Base-by-base conservation (phyloP, 2,888 invertebrate genomes). In the Scaptomyza reducta region DNA sequence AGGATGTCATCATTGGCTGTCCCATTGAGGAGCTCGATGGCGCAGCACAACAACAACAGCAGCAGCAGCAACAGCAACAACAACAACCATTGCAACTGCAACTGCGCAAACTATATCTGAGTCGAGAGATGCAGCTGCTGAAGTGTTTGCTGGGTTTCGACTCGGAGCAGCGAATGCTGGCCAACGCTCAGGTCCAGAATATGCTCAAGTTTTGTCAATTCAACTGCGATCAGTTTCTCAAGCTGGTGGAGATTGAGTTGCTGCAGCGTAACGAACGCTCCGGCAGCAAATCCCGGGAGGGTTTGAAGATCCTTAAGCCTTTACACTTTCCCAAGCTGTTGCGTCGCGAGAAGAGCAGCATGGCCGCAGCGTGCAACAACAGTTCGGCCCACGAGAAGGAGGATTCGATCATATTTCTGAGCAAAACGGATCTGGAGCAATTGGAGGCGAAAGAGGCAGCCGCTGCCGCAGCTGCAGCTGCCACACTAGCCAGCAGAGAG, bases 371-470 rank as follows among this genome's bases (percentile, higher is more conserved):
- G 11, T 13, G 53, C 18, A 65, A 64, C 31, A 65, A 64, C 22
- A 46, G 63, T 61, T 72, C 81, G 25, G 92, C 91, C 0, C 92
- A 94, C 66, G 94, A 94, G 80, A 94, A 94, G 44, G 94, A 94
- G 88, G 94, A 94, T 47, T 94, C 94, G 0, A 94, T 94, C n/a
- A 94, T 94, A 91, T 94, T 94, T 90, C 92, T 94, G 74, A 94
- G 94, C 88, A 94, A 94, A 92, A 93, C 94, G 77, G 94, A 94
- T 92, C 91, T 94, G 78, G 94, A 94, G 87, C 94, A 94, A 82
- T 92, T 94, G 92, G 94, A 94, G 71, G 88, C 89, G 27, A 90
- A 89, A 47, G 89, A 90, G 6, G 67, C 53, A 3, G 68, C 77
- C 18, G 58, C 70, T 0, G 45, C 75, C 6, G 65, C 72, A n/a